phyloP scores from a whole-genome alignment of 2,113 vertebrate genomes.

The Scomber scombrus region DNA sequence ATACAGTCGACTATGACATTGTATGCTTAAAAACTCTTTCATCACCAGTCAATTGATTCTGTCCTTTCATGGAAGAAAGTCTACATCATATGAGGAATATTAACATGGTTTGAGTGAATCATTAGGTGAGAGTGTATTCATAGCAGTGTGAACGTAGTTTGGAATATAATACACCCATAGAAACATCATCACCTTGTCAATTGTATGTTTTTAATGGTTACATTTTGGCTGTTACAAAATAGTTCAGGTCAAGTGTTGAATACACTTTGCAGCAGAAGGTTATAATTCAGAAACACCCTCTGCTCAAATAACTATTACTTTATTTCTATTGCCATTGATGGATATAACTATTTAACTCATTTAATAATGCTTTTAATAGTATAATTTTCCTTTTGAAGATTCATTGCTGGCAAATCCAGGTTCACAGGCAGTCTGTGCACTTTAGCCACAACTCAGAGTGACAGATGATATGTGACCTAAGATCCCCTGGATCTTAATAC shows the following conservation, averaged over 20 bases:
- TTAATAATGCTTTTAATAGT: neutral
- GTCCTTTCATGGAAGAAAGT: slow-evolving; percentile 29
- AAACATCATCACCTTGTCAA: neutral
- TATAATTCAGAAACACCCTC: neutral
- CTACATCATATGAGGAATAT: neutral
- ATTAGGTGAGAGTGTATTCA: slow-evolving; percentile 13
- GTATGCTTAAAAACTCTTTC: neutral
- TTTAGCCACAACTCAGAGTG: slow-evolving; percentile 45
- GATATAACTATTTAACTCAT: too few species aligned
- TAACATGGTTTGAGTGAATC: slow-evolving; percentile 15
- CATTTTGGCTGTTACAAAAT: neutral
- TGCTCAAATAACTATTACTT: neutral
- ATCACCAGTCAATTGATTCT: neutral
- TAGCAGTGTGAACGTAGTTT: neutral
- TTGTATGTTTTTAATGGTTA: slow-evolving; percentile 39
- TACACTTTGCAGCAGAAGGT: neutral
- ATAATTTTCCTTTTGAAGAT: slow-evolving; percentile 5
- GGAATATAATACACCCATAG: neutral
- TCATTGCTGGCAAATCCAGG: slow-evolving; percentile 21
- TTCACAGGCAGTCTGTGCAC: neutral
- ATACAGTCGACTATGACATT: neutral
- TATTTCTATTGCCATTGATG: neutral
- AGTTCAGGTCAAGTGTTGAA: neutral
- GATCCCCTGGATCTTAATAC: slow-evolving; percentile 70
- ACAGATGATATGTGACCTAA: slow-evolving; percentile 69